Base-by-base conservation (phyloP, 2,888 invertebrate genomes). In the Chalcis sispes region DNA sequence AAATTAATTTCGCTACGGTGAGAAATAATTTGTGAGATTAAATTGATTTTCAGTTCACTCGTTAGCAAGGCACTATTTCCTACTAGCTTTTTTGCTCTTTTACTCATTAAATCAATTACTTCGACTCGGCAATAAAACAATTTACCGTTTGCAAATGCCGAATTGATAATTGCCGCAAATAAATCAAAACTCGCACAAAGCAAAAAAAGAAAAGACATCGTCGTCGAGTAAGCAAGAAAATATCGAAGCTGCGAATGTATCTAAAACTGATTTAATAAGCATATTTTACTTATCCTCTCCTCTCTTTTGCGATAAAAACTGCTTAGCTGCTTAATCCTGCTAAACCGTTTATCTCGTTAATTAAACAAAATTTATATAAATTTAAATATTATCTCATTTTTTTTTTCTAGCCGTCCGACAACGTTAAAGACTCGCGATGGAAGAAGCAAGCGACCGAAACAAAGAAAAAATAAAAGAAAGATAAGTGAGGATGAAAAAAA, bases 291-390 rank as follows among this genome's bases (percentile, higher is more conserved):
- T 48, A 20, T 32, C 32, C 8, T 46, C 8, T 15, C 46, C n/a
- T 42, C 8, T 13, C 13, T 27, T 8, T 15, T 42, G 8, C 42
- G 61, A 54, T 40, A 54, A 46, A 54, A 8, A 46, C 7, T 62
- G 23, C 62, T 71, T 50, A 50, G 27, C 13, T 4, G 10, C 25
- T 52, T 54, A 42, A 62, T 59, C 66, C 29, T 8, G 23, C 42
- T 20, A 36, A 25, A 40, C 27, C 48, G 13, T 50, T 66, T 67
- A 72, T 66, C 72, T 62, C 69, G 20, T 72, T 76, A 72, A 72
- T 76, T 72, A 58, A 72, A 72, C 56, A 72, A 72, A 72, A 72
- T 67, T 25, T 54, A 52, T 52, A 62, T 56, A 58, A 72, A 71
- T 71, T 65, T 27, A 72, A 69, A 69, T 46, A 72, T 71, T 65